Evolutionary conservation across 2,113 vertebrate species (phyloP).

Genomic region (Eolophus roseicapilla): DNA sequence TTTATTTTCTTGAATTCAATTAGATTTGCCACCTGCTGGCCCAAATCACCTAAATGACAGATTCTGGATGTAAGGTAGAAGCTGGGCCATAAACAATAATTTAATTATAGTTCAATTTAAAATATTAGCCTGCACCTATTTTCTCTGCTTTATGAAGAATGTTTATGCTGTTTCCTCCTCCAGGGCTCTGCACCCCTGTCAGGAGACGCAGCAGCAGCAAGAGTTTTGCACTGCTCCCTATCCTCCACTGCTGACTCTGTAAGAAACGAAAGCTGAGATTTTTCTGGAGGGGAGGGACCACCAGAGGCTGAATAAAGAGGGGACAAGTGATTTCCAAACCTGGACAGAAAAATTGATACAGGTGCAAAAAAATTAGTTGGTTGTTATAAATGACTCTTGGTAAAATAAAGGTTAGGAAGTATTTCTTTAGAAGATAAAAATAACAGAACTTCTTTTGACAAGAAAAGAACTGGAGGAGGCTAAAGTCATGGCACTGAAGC

Average conservation of each 20-base stretch:
- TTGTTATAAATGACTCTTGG: not conserved
- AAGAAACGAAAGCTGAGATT: not conserved
- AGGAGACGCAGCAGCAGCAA: not conserved
- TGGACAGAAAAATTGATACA: not conserved
- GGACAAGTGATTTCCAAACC: not conserved
- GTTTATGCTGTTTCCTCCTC: not conserved
- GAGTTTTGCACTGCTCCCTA: not conserved
- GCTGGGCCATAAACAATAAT: conserved; percentile 52
- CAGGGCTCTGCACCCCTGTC: not conserved
- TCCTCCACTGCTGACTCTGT: not conserved
- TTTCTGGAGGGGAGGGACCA: not conserved
- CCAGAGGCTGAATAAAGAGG: not conserved
- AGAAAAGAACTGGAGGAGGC: not conserved
- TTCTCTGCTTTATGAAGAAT: not conserved
- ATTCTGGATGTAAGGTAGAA: conserved; percentile 57
- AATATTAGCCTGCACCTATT: conserved; percentile 37
- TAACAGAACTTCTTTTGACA: not conserved
- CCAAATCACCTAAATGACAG: conserved; percentile 60
- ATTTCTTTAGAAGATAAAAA: not conserved
- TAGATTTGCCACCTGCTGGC: conserved; percentile 63
- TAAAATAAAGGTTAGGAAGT: not conserved
- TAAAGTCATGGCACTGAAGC: not conserved
- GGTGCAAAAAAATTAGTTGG: not conserved
- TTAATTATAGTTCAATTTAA: conserved; percentile 46
- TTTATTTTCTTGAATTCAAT: conserved; percentile 62